Conservation (phyloP, 2,113 vertebrate genomes). For the Beaufortia kweichowensis region DNA sequence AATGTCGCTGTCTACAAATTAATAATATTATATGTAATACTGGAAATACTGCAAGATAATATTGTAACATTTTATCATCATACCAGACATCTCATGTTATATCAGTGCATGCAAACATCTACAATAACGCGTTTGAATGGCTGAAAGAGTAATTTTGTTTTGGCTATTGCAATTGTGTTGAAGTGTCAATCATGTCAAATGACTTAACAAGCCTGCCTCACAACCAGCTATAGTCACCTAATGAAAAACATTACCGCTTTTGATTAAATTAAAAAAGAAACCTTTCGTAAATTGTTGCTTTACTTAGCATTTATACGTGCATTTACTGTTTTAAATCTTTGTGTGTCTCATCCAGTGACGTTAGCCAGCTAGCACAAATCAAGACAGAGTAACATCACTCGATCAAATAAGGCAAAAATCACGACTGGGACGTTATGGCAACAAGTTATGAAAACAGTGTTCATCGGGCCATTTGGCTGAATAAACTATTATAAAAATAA, state of each 20-base stretch:
- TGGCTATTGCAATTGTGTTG: background rate
- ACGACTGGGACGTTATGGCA: background rate
- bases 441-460: background rate
- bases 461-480: background rate
- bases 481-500: background rate
- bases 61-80: background rate
- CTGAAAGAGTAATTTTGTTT: background rate
- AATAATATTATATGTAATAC: no score
- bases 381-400: conserved; percentile 27
- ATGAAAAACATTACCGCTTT: background rate
- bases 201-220: no score
- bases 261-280: background rate
- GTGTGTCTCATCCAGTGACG: background rate
- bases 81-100: background rate
- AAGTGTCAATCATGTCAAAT: background rate
- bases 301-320: background rate
- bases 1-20: conserved; percentile 87
- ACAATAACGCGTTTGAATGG: background rate
- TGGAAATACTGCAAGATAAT: no score
- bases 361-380: conserved; percentile 46
- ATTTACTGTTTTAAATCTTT: background rate
- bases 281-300: background rate
- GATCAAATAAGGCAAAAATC: background rate
- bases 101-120: background rate
- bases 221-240: no score